Base-by-base conservation (phyloP, 2,113 vertebrate genomes). In the Barnardius zonarius region DNA sequence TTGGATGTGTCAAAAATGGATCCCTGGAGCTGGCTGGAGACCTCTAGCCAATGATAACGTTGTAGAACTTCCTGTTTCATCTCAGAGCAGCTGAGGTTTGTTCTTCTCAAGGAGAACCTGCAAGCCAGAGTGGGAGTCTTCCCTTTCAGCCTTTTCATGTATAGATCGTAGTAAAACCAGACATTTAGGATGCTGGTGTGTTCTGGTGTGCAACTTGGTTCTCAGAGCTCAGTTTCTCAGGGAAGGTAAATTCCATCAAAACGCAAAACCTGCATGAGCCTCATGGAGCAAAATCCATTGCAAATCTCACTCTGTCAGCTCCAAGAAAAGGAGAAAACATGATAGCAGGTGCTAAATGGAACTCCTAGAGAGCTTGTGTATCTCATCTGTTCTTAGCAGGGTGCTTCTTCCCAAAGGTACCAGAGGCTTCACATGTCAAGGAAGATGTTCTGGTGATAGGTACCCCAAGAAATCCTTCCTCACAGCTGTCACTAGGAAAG, bases 111-210 rank as follows among this genome's bases (percentile, higher is more conserved):
- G 68, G 54, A 76, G 33, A 95, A 37, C 61, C 17, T n/a, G 6
- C 59, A 72, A 79, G 62, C 35, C 6, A 1, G 66, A 66, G 13
- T 35, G 59, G 67, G 43, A 81, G 44, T 94, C 61, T 86, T 94
- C 41, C 41, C 46, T 54, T 84, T 84, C 82, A 70, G 51, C 74
- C 48, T 88, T 93, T 54, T 81, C 48, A 66, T 17, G 0, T 30
- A 13, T 5, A 68, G 41, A 15, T 55, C 15, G 5, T 48, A 54
- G 57, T 37, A 63, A 73, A 78, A 15, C 25, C 37, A 37, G 18
- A 11, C 30, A 5, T 73, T 83, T 55, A 3, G 0, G 27, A 25
- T 87, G 27, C 23, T 0, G 0, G 3, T 25, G 30, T 85, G 35
- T 76, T 95, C 63, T 79, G 43, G 13, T 83, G 48, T 51, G 73